These are phyloP conservation scores for Helarctos malayanus DNA, from an alignment of 2,797 vertebrate species.

Conservation along the genomic window DNA sequence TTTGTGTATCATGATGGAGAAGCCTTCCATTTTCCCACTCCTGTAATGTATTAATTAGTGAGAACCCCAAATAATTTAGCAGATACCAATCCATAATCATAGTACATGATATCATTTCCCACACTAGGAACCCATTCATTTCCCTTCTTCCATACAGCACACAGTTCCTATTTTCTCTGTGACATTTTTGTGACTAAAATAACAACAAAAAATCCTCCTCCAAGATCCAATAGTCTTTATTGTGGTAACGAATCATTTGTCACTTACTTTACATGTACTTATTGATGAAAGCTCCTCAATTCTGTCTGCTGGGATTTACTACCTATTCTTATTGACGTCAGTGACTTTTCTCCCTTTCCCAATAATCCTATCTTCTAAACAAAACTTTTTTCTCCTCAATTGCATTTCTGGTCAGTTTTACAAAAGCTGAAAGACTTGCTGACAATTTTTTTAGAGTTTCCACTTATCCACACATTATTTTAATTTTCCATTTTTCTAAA, in stretches of 20 bases:
- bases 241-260: constrained; percentile 30
- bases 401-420: not conserved
- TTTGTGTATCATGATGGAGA: not conserved
- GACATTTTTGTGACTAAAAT: constrained; percentile 29
- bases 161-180: constrained; percentile 30
- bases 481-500: not conserved
- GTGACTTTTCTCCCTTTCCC: not conserved
- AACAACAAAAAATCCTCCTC: not conserved
- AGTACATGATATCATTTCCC: not conserved
- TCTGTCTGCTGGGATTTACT: not conserved
- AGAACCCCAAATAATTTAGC: not conserved
- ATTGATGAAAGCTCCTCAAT: constrained; percentile 2
- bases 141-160: not conserved
- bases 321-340: not conserved
- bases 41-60: not conserved
- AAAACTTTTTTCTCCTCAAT: not conserved
- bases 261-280: constrained; percentile 1
- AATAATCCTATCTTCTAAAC: not conserved
- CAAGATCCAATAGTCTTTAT: not conserved
- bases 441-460: not conserved
- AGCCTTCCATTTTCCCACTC: not conserved
- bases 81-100: not conserved
- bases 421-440: not conserved
- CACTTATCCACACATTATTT: not conserved
- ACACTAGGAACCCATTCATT: not conserved